Evolutionary conservation across 2,113 vertebrate genomes (phyloP).

Genomic region (Tragelaphus buxtoni): DNA sequence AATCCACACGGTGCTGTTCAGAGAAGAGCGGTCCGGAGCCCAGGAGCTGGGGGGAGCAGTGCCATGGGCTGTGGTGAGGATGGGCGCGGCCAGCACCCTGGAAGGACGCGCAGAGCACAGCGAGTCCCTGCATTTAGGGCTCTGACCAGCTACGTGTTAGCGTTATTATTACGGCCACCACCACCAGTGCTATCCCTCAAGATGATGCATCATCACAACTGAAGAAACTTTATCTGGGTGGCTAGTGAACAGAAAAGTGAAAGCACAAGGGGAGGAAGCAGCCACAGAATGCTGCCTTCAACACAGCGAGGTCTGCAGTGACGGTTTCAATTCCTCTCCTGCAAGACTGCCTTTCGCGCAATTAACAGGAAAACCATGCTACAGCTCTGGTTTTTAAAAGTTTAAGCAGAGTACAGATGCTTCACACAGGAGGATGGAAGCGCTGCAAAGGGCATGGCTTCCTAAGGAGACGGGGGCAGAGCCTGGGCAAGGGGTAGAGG

Average conservation of each 20-base stretch:
- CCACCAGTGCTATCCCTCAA: background rate
- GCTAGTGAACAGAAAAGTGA: background rate
- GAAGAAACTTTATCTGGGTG: background rate
- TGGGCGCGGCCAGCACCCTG: rapidly evolving
- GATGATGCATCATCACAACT: no score
- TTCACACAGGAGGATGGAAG: constrained; percentile 81
- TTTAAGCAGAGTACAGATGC: background rate
- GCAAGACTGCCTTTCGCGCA: constrained; percentile 42
- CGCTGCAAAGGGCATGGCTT: constrained; percentile 72
- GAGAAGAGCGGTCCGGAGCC: rapidly evolving
- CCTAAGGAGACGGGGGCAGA: constrained; percentile 73
- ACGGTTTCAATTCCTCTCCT: constrained; percentile 50
- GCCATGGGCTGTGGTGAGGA: background rate
- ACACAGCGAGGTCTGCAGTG: constrained; percentile 51
- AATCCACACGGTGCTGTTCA: background rate
- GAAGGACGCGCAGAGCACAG: rapidly evolving
- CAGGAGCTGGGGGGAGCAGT: rapidly evolving
- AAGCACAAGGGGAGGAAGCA: rapidly evolving
- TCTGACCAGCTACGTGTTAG: rapidly evolving
- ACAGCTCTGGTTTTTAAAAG: background rate
- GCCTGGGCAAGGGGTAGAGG: constrained; percentile 61
- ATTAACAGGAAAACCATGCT: constrained; percentile 34
- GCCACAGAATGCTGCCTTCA: background rate
- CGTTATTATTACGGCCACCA: rapidly evolving
- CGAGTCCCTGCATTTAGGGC: background rate